phyloP scores from a whole-genome alignment of 2,113 vertebrate species.

The Corvus moneduloides region DNA sequence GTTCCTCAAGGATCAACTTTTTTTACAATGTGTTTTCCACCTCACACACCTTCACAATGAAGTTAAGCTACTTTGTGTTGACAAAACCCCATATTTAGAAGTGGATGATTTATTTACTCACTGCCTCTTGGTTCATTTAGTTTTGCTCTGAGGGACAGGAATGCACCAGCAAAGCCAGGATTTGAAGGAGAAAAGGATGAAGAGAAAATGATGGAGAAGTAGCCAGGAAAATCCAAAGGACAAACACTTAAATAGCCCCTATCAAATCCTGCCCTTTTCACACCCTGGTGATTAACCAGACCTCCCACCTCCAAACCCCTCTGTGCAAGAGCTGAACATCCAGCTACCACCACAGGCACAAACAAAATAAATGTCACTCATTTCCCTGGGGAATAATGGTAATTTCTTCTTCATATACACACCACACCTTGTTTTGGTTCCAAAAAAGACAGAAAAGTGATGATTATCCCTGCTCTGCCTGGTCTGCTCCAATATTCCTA shows the following conservation, averaged over 20 bases:
- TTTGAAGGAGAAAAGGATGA: constrained; percentile 7
- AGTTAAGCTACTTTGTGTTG: neutral
- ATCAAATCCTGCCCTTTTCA: neutral
- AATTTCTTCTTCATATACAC: neutral
- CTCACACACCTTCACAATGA: neutral
- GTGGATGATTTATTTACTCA: neutral
- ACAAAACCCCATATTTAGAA: neutral
- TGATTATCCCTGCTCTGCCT: neutral
- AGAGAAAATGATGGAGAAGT: neutral
- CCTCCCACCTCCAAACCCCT: constrained; percentile 14
- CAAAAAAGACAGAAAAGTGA: neutral
- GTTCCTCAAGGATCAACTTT: neutral
- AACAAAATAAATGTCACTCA: neutral
- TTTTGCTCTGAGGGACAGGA: neutral
- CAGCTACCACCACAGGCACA: neutral
- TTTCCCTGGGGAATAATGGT: neutral
- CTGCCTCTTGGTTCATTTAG: neutral
- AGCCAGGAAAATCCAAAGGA: neutral
- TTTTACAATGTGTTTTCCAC: neutral
- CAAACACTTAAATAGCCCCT: neutral
- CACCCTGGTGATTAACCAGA: neutral
- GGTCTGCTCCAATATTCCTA: neutral
- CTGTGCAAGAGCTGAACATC: neutral
- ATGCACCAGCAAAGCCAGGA: neutral
- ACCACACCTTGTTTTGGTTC: neutral